Evolutionary conservation across 2,888 invertebrate species (phyloP), one percentile per base, ranked within the genome.

Genomic region (Antitype chi): DNA sequence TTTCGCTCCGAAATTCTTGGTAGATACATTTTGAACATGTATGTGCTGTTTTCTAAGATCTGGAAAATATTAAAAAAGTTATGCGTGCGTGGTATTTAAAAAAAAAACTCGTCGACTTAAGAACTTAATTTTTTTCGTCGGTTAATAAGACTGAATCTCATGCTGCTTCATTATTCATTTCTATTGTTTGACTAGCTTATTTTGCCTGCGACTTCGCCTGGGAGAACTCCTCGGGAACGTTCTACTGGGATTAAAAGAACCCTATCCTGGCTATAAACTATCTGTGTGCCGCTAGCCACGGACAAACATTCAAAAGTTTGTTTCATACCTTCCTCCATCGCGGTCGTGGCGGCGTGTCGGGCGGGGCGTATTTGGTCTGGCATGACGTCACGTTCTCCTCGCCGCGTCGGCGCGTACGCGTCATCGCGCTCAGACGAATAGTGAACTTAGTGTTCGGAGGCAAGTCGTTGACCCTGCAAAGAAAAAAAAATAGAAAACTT

Each of bases 401-500:
- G 0, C 99, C 99, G 69, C 98, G 97, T 70, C 97, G 97, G 68
- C 98, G 97, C 62, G 98, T 97, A 71, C 98, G 97, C 0, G 98
- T 99, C 89, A 98, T 97, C 0, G 98, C 98, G 76, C 98, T 98
- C 76, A 99, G 97, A 0, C 97, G 97, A 49, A 98, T 98, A 23
- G 98, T 98, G 93, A 98, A 99, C 93, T 98, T 98, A 0, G 99
- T 99, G 93, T 99, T 99, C 7, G 99, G 97, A 74, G 98, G 97
- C 53, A 98, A 97, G 67, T 98, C 97, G 87, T 98, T 97, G 90
- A 98, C 98, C 78, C 96, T 95, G 87, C 0, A 49, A 55, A 62
- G 15, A 8, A 28, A 38, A 5, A 5, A 5, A 5, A 38, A 38
- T 32, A 32, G 6, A 38, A 38, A 38, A 38, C 6, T 38, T 5